phyloP scores from a whole-genome alignment of 1,140 invertebrate genomes.

The Drosophila jambulina region DNA sequence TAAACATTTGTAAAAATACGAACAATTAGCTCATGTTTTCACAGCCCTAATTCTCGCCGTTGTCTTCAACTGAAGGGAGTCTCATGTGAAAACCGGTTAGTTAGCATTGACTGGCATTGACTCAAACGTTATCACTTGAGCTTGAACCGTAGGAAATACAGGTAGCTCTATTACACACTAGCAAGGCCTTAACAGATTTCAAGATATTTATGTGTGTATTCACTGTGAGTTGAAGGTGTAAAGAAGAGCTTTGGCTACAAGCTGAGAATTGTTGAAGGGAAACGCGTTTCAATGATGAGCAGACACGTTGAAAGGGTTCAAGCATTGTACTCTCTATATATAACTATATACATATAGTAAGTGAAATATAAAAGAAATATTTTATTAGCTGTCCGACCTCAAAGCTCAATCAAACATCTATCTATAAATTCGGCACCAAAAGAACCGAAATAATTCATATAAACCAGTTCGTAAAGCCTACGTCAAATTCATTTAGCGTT shows the following conservation, averaged over 20 bases:
- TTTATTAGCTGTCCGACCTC: neutral
- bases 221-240: conserved; percentile 1
- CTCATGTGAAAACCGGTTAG: conserved; percentile 44
- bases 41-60: conserved; percentile 28
- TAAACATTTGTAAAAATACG: conserved; percentile 12
- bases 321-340: neutral
- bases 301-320: neutral
- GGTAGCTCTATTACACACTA: conserved; percentile 33
- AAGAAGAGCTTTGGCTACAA: neutral
- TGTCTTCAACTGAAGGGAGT: conserved; percentile 13
- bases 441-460: neutral
- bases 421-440: neutral
- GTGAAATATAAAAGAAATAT: too few species aligned
- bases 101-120: conserved; percentile 34
- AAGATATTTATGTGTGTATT: conserved; percentile 8
- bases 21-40: conserved; percentile 38
- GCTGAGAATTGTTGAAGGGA: neutral
- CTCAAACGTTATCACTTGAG: conserved; percentile 46
- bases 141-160: conserved; percentile 39
- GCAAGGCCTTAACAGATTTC: conserved; percentile 17
- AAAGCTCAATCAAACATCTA: neutral
- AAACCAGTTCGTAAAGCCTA: neutral
- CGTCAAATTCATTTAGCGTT: neutral
- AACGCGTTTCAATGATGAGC: neutral
- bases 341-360: too few species aligned